Evolutionary conservation across 2,888 invertebrate genomes (phyloP), one percentile per base, ranked within the genome.

Genomic region (Nycteola revayana): DNA sequence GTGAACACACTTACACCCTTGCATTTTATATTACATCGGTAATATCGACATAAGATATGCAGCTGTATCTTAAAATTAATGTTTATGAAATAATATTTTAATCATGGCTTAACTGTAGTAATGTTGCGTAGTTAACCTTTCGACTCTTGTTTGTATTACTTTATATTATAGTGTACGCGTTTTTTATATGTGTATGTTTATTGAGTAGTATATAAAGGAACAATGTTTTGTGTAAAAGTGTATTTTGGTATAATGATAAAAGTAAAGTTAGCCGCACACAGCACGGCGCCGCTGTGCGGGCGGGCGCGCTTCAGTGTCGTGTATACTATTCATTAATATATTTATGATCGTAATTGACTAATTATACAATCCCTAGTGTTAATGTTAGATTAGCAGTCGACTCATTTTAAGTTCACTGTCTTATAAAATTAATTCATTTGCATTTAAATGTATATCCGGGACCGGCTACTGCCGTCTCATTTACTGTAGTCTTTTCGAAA

Each of bases 311-410:
- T 46, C 50, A 47, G 57, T 41, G 62, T 52, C 49, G 48, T 42
- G 58, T 60, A 61, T 63, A n/a, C n/a, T 66, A 72, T 72, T 58
- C 60, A 63, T 58, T 71, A 75, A 80, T 86, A 82, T 70, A 85
- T 77, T 88, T 87, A 88, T 78, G 71, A 89, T 89, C 89, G 89
- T 89, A 89, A 89, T 89, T 89, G 89, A 89, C 89, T 89, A 89
- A 89, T 89, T 89, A 85, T 78, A 81, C 73, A 74, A 75, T 71
- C 84, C 82, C 72, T 87, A 87, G 85, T 69, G 77, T 82, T 77
- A 81, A 66, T 58, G 34, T 78, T 83, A 87, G 84, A 78, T 67
- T 82, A 85, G 78, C 82, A 66, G 67, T 66, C 67, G 60, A 68
- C 54, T 60, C 51, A 39, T 59, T 75, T 81, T 82, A 81, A 81